Evolutionary conservation across 1,140 invertebrate genomes (phyloP).

Genomic region (Lepidurus apus): DNA sequence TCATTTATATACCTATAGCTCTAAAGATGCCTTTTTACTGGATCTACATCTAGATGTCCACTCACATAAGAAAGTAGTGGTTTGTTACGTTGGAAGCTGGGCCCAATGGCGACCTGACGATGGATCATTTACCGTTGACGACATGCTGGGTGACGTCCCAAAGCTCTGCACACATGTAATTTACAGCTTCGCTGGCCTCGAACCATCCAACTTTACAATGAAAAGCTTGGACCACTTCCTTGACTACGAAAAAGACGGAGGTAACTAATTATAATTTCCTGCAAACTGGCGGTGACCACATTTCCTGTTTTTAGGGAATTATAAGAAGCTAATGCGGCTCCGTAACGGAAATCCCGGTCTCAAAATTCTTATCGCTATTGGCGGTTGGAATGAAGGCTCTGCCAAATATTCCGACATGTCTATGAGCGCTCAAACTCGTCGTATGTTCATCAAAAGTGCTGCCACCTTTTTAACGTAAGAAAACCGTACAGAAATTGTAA

Average conservation of each 20-base stretch:
- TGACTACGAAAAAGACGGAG: conserved; percentile 67
- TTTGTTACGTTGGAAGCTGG: conserved; percentile 75
- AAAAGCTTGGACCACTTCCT: conserved; percentile 63
- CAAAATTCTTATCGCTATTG: conserved; percentile 72
- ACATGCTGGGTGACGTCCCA: conserved; percentile 57
- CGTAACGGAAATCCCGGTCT: conserved; percentile 64
- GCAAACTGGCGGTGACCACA: not conserved
- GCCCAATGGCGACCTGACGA: conserved; percentile 60
- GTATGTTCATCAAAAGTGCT: conserved; percentile 58
- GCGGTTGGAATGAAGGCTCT: conserved; percentile 84
- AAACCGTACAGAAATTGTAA: not conserved
- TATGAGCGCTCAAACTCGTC: conserved; percentile 50
- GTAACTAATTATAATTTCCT: conserved; percentile 40
- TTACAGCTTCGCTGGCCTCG: conserved; percentile 78
- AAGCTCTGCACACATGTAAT: conserved; percentile 79
- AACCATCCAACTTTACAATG: conserved; percentile 58
- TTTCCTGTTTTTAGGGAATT: conserved; percentile 45
- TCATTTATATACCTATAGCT: too few relatives aligned
- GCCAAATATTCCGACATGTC: conserved; percentile 70
- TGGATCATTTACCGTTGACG: conserved; percentile 59
- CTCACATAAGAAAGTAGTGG: conserved; percentile 58
- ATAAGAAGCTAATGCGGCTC: conserved; percentile 59
- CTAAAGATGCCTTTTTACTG: too few relatives aligned
- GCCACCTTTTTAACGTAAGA: conserved; percentile 57
- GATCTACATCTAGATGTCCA: conserved; percentile 34